Base-by-base conservation (phyloP, 1,140 invertebrate species). In the Phocides pigmalion region DNA sequence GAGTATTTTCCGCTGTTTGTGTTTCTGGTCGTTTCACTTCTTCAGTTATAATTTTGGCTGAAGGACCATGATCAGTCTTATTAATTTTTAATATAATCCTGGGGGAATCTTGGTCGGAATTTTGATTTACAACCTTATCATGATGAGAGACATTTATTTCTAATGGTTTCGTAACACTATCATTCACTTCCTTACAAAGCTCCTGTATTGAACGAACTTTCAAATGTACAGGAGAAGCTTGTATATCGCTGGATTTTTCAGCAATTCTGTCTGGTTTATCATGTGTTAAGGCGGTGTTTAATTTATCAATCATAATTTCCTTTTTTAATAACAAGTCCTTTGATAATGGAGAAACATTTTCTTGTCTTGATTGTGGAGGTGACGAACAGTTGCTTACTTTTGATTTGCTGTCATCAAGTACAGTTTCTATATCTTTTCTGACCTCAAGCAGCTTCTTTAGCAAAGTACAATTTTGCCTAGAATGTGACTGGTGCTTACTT, bases 51-150 rank as follows among this genome's bases (percentile, higher is more conserved):
- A 92, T 92, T 82, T 92, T 89, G 19, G 92, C 84, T 66, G 90
- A 89, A 61, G 90, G 70, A 62, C 91, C 91, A 72, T 90, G 89
- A 61, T 88, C 86, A 67, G 91, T 90, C 83, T 92, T 92, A 72
- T 92, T 92, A 46, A 92, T 92, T 84, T 92, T 92, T 49, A 92
- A 77, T 68, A 92, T 92, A 64, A 92, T 92, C 76, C 91, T 76
- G 35, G 92, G 92, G 32, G 92, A 92, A 79, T 92, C 90, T 82
- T 91, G 86, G 22, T 87, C 92, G 47, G 90, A 86, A 59, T 84
- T 89, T 64, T 84, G 79, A 74, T 78, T 81, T 35, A 72, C 71
- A 32, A 82, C 61, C 66, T 87, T 90, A 62, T 89, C 85, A 32
- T 32, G n/a, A n/a, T n/a, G 28, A 42, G 84, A 77, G 58, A 91